A percentile compares a stretch with the other conserved stretches of the same genome.
phyloP scores from a whole-genome alignment of 1,140 invertebrate genomes.

The Macrosteles quadrilineatus region DNA sequence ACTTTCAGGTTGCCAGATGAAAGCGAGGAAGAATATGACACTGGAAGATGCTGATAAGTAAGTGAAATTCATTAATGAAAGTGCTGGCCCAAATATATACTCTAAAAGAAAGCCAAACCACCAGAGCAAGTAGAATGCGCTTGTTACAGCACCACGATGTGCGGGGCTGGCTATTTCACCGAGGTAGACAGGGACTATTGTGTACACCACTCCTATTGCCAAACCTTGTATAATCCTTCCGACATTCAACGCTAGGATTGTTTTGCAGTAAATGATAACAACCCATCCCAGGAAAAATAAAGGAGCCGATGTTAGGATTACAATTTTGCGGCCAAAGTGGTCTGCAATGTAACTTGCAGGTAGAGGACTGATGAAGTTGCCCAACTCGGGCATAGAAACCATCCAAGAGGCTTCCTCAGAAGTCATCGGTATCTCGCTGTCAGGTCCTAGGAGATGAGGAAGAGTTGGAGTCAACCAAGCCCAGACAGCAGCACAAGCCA shows the following conservation, averaged over 20 bases:
- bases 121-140: slow-evolving; percentile 67
- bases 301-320: slow-evolving; percentile 65
- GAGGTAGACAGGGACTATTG: slow-evolving; percentile 57
- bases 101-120: slow-evolving; percentile 73
- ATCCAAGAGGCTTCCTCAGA: slow-evolving; percentile 53
- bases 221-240: slow-evolving; percentile 55
- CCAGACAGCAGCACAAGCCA: slow-evolving; percentile 48
- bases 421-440: slow-evolving; percentile 56
- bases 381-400: slow-evolving; percentile 33
- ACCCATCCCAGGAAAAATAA: slow-evolving; percentile 52
- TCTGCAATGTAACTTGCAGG: slow-evolving; percentile 59
- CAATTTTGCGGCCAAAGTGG: slow-evolving; percentile 68
- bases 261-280: slow-evolving; percentile 52
- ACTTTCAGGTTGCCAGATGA: slow-evolving; percentile 77
- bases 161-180: slow-evolving; percentile 66
- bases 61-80: slow-evolving; percentile 66
- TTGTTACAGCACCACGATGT: slow-evolving; percentile 63
- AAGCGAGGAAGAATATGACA: slow-evolving; percentile 63
- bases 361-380: slow-evolving; percentile 41
- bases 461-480: slow-evolving; percentile 64
- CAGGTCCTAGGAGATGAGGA: slow-evolving; percentile 51
- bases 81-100: slow-evolving; percentile 72
- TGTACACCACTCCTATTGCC: slow-evolving; percentile 59
- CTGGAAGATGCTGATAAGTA: slow-evolving; percentile 62
- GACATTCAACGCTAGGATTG: slow-evolving; percentile 23